A percentile compares a stretch with the other conserved stretches of the same genome.
Conservation (phyloP, 1,140 invertebrate genomes). For the Drosophila ficusphila region DNA sequence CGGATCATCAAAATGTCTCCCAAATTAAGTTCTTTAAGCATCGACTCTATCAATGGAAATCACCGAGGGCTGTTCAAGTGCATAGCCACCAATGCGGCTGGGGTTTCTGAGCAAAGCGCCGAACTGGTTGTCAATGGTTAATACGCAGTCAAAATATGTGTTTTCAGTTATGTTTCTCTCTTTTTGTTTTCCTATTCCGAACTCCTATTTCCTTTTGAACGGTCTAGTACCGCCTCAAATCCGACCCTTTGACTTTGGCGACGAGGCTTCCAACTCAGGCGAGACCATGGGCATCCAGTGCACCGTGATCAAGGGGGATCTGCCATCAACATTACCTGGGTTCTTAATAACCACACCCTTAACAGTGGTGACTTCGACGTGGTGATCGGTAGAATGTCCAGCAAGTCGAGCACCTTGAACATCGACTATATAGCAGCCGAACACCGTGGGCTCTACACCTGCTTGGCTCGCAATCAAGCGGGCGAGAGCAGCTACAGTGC, state of each 20-base stretch:
- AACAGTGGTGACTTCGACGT: constrained; percentile 74
- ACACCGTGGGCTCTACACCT: constrained; percentile 92
- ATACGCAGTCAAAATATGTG: constrained; percentile 33
- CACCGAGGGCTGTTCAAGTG: constrained; percentile 91
- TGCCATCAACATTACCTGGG: constrained; percentile 91
- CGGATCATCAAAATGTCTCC: constrained; percentile 86
- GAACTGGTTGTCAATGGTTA: constrained; percentile 88
- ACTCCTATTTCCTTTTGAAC: background rate
- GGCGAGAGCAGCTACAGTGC: constrained; percentile 85
- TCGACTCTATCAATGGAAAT: constrained; percentile 88
- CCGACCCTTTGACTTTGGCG: constrained; percentile 89
- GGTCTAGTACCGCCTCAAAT: constrained; percentile 88
- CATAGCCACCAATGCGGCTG: constrained; percentile 88
- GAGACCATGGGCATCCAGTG: constrained; percentile 90
- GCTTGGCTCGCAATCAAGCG: constrained; percentile 90
- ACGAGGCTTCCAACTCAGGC: constrained; percentile 89
- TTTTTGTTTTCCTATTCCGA: constrained; percentile 21
- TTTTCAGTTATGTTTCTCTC: constrained; percentile 10
- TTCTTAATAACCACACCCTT: constrained; percentile 77
- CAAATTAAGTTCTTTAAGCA: constrained; percentile 88
- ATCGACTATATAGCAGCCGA: constrained; percentile 85
- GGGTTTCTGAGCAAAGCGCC: constrained; percentile 87
- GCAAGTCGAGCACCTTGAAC: constrained; percentile 79
- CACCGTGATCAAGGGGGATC: constrained; percentile 93
- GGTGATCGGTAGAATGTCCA: constrained; percentile 84